Base-by-base conservation (phyloP, 2,113 vertebrate genomes). In the Beaufortia kweichowensis region DNA sequence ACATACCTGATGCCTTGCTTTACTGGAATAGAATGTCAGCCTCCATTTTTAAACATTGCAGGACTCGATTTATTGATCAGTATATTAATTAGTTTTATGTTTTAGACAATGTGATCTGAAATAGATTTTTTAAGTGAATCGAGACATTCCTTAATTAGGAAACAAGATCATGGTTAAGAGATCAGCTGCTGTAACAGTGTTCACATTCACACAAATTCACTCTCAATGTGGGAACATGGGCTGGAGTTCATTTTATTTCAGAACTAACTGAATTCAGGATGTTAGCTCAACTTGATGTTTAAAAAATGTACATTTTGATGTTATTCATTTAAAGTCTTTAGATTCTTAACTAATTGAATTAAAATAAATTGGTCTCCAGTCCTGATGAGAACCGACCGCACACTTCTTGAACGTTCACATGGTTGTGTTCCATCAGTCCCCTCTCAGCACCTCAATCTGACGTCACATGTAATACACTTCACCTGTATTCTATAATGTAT, bases 71-170 rank as follows among this genome's bases (percentile, higher is more conserved):
- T 95, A 96, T 94, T 91, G 10, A 88, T 94, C 94, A 90, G 95
- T 87, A 91, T 96, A 92, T 94, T 89, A 94, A 96, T 96, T 95
- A 93, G 94, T 96, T 79, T 95, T 92, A 92, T 96, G 94, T 96
- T 81, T 94, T 95, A 96, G 94, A 96, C 91, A 89, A 88, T 90
- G 90, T 92, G 90, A 90, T 94, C 90, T 93, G 92, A 92, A 94
- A 94, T 87, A 88, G 85, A 85, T 91, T 82, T 88, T 90, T 89
- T 90, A 93, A 93, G 90, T 93, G 91, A 95, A 94, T 94, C 93
- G 93, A 96, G 92, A 98, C 96, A 98, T 98, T 98, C 96, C 96
- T 97, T 91, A 92, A 94, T 91, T 95, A 94, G 94, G 95, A 85
- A 91, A 88, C 53, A 46, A 85, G 84, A 90, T 88, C 75, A 77